Percentiles rank a stretch among this genome's conserved stretches.
phyloP scores from a whole-genome alignment of 2,888 invertebrate species.

The Xanthia togata region DNA sequence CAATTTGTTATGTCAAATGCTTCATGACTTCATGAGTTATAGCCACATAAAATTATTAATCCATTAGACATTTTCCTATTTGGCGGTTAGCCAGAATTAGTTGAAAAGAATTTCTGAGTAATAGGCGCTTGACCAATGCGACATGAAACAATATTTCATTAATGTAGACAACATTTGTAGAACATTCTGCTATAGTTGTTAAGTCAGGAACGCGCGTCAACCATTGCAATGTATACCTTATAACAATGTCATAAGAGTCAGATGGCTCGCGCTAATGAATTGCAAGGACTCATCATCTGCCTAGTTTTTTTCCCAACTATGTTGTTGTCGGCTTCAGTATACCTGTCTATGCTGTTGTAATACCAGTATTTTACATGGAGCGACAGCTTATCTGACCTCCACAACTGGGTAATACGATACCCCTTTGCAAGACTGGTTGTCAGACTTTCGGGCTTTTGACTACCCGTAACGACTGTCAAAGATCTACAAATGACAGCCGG shows the following conservation, averaged over 20 bases:
- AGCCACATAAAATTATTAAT: conserved; percentile 52
- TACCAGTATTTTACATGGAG: too few species aligned
- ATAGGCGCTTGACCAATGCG: conserved; percentile 27
- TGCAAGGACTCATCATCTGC: neutral
- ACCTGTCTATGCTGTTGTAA: too few species aligned
- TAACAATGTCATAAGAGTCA: neutral
- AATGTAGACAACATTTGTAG: conserved; percentile 11
- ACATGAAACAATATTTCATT: conserved; percentile 8
- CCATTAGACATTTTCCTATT: conserved; percentile 35
- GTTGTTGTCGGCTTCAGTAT: too few species aligned
- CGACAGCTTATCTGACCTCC: too few species aligned
- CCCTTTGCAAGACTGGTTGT: too few species aligned
- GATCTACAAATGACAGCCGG: too few species aligned
- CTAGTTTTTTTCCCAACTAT: too few species aligned
- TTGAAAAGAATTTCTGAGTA: conserved; percentile 36
- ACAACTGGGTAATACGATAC: too few species aligned
- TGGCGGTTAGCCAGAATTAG: conserved; percentile 43
- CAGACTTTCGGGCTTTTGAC: too few species aligned
- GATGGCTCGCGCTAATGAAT: neutral
- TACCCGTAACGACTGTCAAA: too few species aligned
- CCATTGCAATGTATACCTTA: neutral
- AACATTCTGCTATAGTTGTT: neutral
- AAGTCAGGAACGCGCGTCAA: too few species aligned
- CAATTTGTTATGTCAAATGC: conserved; percentile 41
- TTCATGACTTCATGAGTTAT: conserved; percentile 45